Evolutionary conservation across 2,797 vertebrate species (phyloP).

Genomic region (Pipistrellus pipistrellus): DNA sequence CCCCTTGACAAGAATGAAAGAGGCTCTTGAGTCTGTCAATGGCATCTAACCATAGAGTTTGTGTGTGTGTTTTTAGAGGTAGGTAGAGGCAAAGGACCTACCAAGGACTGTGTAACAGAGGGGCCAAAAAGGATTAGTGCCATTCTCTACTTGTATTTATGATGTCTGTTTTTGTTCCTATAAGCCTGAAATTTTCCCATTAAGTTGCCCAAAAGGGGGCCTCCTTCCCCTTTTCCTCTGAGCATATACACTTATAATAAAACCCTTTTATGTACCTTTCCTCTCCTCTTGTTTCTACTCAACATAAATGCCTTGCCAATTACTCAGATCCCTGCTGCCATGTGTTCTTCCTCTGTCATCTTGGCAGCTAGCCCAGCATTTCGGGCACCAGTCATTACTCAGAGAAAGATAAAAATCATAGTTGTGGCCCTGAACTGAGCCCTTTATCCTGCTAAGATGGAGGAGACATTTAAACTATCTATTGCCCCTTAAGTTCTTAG

Average conservation of each 20-base stretch:
- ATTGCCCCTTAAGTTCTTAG: background rate
- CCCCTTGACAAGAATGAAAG: background rate
- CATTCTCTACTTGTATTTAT: background rate
- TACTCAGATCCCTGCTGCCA: background rate
- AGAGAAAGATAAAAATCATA: constrained; percentile 37
- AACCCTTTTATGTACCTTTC: background rate
- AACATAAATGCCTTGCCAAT: background rate
- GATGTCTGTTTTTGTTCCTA: background rate
- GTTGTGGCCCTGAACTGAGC: background rate
- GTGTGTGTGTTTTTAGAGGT: background rate
- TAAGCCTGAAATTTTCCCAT: background rate
- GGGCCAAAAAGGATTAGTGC: background rate
- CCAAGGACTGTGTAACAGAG: background rate
- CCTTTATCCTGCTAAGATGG: background rate
- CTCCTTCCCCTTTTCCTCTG: background rate
- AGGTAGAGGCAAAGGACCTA: background rate
- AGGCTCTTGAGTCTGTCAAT: background rate
- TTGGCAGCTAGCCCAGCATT: background rate
- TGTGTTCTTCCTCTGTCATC: background rate
- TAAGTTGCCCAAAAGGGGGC: background rate
- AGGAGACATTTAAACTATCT: constrained; percentile 29
- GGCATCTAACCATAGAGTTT: background rate
- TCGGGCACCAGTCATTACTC: constrained; percentile 5
- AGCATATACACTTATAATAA: background rate
- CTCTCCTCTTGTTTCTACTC: background rate